Base-by-base conservation (phyloP, 2,113 vertebrate genomes). In the Holacanthus passer region DNA sequence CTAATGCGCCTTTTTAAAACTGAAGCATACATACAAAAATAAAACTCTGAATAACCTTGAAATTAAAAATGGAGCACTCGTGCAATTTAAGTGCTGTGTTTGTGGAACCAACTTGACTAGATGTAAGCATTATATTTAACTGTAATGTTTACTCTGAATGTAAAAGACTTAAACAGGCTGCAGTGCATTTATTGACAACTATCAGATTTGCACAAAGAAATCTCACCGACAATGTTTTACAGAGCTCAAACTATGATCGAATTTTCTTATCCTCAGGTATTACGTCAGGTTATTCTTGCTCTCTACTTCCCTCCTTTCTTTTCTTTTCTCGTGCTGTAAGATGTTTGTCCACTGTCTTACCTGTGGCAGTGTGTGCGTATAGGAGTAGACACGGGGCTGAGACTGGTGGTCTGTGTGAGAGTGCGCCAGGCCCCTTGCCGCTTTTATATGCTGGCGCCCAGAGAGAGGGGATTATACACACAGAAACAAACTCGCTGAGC, bases 401-500 rank as follows among this genome's bases (percentile, higher is more conserved):
- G 87, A 83, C 78, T 82, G 91, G 60, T 85, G 89, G 81, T 86
- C 78, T 89, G 91, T 89, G 92, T 91, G 90, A 85, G 86, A 74
- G 45, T 81, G 73, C 37, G 55, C 47, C 4, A 65, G 83, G 89
- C 88, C 88, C 74, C 73, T 39, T 20, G 7, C 1, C 0, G 50
- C 89, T 93, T 95, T 94, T 95, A 95, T 95, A 94, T 76, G 86
- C 93, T 92, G 89, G 92, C 88, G 85, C 78, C 7, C 84, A 72
- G 88, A 86, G 77, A n/a, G 83, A 62, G 77, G 91, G 94, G 93
- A 95, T 95, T 95, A 95, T 27, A 52, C 48, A 37, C 80, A 93
- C 68, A 93, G 88, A 95, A 93, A 90, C 89, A 95, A 94, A 95
- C 84, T 90, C 81, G 94, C 95, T 95, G 95, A 95, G 93, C 94